These are phyloP conservation scores for Bostrychus sinensis DNA, from an alignment of 2,113 vertebrate genomes.

Conservation along the genomic window DNA sequence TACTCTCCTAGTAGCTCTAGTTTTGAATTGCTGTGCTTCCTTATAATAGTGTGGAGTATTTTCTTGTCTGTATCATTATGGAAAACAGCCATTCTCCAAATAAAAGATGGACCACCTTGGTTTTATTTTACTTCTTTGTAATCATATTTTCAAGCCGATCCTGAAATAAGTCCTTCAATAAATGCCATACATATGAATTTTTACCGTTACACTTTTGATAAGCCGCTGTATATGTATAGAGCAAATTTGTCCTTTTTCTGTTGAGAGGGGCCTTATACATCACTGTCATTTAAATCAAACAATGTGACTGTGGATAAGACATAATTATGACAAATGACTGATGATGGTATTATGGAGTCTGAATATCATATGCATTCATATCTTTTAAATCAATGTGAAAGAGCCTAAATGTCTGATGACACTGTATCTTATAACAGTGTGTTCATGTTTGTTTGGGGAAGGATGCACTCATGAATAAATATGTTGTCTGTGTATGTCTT, in stretches of 20 bases:
- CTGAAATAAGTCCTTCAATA: neutral
- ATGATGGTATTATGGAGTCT: conserved; percentile 52
- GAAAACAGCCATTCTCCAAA: neutral
- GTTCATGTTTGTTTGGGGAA: conserved; percentile 35
- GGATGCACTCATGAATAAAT: conserved; percentile 61
- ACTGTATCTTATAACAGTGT: conserved; percentile 17
- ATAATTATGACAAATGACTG: conserved; percentile 74
- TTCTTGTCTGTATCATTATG: neutral
- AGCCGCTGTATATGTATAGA: conserved; percentile 6
- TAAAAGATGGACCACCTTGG: neutral
- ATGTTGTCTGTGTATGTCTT: conserved; percentile 43
- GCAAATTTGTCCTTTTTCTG: conserved; percentile 9
- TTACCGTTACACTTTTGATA: neutral
- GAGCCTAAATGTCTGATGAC: conserved; percentile 32
- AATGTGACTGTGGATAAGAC: conserved; percentile 45
- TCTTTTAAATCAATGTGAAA: conserved; percentile 62
- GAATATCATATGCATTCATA: conserved; percentile 60
- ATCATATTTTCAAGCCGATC: neutral
- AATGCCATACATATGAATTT: neutral
- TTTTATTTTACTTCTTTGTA: neutral
- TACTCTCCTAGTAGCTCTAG: too few species aligned
- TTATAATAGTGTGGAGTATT: neutral
- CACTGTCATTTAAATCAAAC: conserved; percentile 55
- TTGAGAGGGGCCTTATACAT: conserved; percentile 48
- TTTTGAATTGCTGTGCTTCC: too few species aligned